Evolutionary conservation across 2,113 vertebrate genomes (phyloP).

Genomic region (Neotragus moschatus): DNA sequence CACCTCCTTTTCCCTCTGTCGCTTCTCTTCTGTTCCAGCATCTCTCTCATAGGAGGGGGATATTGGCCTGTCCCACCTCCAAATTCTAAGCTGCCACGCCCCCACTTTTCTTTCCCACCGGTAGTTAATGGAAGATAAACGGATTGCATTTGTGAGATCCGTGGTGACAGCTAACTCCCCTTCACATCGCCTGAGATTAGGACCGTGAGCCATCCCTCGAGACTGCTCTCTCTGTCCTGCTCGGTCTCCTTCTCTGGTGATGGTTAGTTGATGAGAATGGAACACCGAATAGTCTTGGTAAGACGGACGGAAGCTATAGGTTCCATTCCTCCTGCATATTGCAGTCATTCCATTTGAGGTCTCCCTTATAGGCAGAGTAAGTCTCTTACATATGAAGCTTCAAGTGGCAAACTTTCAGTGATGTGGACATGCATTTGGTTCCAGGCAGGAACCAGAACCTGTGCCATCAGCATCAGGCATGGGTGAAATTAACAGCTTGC

Average conservation of each 20-base stretch:
- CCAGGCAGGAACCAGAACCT: neutral
- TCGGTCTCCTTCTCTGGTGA: neutral
- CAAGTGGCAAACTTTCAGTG: neutral
- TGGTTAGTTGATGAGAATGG: neutral
- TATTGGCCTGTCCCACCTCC: neutral
- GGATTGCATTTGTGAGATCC: neutral
- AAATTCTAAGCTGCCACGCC: too few species aligned
- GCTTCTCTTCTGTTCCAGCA: neutral
- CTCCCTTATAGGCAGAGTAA: neutral
- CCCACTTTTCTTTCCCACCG: neutral
- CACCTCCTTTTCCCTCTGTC: neutral
- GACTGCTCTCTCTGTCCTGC: neutral
- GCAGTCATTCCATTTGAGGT: neutral
- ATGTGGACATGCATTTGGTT: neutral
- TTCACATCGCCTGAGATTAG: neutral
- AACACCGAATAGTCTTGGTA: neutral
- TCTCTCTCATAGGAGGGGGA: neutral
- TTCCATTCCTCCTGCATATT: neutral
- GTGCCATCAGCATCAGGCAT: neutral
- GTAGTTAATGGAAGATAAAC: neutral
- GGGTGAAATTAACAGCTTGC: neutral
- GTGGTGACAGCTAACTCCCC: too few species aligned
- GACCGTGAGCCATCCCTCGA: fast-evolving
- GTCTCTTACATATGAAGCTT: neutral
- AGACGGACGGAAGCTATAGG: neutral